Evolutionary conservation across 2,888 invertebrate genomes (phyloP).

Genomic region (Invenusta paracnida): DNA sequence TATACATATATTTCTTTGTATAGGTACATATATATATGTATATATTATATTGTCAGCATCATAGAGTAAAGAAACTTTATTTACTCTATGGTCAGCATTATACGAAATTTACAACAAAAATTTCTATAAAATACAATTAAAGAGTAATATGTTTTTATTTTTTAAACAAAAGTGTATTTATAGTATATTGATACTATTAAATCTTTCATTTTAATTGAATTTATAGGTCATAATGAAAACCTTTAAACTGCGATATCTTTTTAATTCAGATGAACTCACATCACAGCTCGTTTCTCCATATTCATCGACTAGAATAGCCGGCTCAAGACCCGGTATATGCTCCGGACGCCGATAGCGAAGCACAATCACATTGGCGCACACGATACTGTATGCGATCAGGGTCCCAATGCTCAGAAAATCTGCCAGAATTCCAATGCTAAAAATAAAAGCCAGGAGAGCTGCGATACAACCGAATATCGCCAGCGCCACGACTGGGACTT

Average conservation of each 20-base stretch:
- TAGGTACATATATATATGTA: too few species aligned
- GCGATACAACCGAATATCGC: conserved; percentile 53
- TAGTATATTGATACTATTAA: too few species aligned
- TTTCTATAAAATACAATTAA: too few species aligned
- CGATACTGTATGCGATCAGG: conserved; percentile 79
- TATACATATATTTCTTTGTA: too few species aligned
- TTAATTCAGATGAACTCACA: not conserved
- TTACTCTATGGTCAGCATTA: too few species aligned
- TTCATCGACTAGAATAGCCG: not conserved
- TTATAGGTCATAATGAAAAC: not conserved
- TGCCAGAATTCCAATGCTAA: conserved; percentile 80
- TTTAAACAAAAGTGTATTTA: too few species aligned
- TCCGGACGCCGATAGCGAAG: conserved; percentile 68
- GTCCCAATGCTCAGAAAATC: conserved; percentile 82
- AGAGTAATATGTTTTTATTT: too few species aligned
- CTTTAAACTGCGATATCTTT: too few species aligned
- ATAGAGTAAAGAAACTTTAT: too few species aligned
- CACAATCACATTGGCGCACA: conserved; percentile 81
- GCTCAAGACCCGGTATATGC: not conserved
- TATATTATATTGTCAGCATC: too few species aligned
- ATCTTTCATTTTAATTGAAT: not conserved
- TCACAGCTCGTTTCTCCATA: not conserved
- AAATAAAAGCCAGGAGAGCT: conserved; percentile 71
- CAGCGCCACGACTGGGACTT: conserved; percentile 61
- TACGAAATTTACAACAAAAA: too few species aligned